A percentile compares a stretch with the other conserved stretches of the same genome.
These are phyloP conservation scores for Echinometra lucunter DNA, from an alignment of 53 echinoderm and acorn worm genomes.

Conservation along the genomic window DNA sequence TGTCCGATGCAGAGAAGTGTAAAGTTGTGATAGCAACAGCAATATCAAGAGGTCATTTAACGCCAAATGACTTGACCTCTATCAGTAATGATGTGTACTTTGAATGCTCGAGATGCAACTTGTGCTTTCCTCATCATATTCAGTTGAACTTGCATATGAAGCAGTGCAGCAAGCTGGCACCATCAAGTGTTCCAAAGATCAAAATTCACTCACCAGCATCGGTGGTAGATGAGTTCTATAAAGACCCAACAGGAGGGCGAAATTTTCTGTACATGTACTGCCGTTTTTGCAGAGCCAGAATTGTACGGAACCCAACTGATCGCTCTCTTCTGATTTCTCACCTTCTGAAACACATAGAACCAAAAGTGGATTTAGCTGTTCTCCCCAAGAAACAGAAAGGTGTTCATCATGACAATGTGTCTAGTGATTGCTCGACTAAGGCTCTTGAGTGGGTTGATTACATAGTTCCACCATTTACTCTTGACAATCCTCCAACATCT, in stretches of 20 bases:
- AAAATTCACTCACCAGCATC: constrained; percentile 70
- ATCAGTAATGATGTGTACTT: constrained; percentile 53
- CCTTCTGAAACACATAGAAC: constrained; percentile 72
- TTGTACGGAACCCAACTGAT: constrained; percentile 48
- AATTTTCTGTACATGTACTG: constrained; percentile 58
- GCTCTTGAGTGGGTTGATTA: constrained; percentile 90
- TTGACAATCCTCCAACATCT: constrained; percentile 85
- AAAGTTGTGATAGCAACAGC: constrained; percentile 54
- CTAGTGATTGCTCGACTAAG: constrained; percentile 62
- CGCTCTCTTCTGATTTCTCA: constrained; percentile 53
- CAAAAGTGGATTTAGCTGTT: constrained; percentile 66
- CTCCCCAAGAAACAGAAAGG: constrained; percentile 66
- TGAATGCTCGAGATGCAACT: constrained; percentile 65
- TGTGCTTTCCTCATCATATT: constrained; percentile 61
- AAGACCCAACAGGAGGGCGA: constrained; percentile 55
- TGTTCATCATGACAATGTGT: neutral
- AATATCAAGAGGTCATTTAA: constrained; percentile 19
- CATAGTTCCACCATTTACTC: constrained; percentile 90
- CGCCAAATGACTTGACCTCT: constrained; percentile 37
- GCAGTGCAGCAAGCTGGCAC: constrained; percentile 52
- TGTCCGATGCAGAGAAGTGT: constrained; percentile 37
- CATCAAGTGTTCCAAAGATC: constrained; percentile 4
- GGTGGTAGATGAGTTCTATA: constrained; percentile 65
- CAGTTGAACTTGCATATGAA: constrained; percentile 63
- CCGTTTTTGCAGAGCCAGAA: constrained; percentile 62